Evolutionary conservation across 2,888 invertebrate species (phyloP), one percentile per base, ranked within the genome.

Genomic region (Hymenopus coronatus): DNA sequence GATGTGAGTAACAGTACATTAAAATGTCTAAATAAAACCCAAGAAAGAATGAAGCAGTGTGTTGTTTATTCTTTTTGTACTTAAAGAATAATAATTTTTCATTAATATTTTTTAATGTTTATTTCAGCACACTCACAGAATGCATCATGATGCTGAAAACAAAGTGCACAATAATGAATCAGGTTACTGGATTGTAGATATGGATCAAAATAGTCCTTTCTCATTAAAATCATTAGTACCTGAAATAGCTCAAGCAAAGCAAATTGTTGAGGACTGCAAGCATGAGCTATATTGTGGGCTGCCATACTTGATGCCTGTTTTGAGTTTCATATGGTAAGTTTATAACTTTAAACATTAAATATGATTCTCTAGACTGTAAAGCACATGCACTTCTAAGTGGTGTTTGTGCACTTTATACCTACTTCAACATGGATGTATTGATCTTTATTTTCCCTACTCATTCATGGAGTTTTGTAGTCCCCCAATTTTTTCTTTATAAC

Each of bases 251-350:
- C 92, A 93, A 89, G 94, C 94, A 20, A 91, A 93, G 91, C 91
- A 93, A 88, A 93, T 94, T 40, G 92, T 93, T 28, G 92, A 94
- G 92, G 94, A 95, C 91, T 97, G 97, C 93, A 93, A 94, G 87
- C 93, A 94, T 89, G 94, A 95, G 93, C 93, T 96, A 91, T 97
- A 96, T 93, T 97, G 97, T 93, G 97, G 97, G 89, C 94, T 96
- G 93, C 97, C 97, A 25, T 97, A 97, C 94, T 95, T 96, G 92
- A 95, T 97, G 93, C 97, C 97, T 82, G 96, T 96, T 91, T 94
- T 95, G 90, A 94, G 95, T 88, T 95, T 97, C 91, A 94, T 97
- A 91, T 94, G 95, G 94, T 94, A 94, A 91, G 90, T 91, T 30
- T 9, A 28, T 20, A 85, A 83, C n/a, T n/a, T n/a, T n/a, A n/a